Percentiles rank a stretch among this genome's conserved stretches.
Evolutionary conservation across 2,888 invertebrate genomes (phyloP).

Genomic region (Prosapia bicincta): DNA sequence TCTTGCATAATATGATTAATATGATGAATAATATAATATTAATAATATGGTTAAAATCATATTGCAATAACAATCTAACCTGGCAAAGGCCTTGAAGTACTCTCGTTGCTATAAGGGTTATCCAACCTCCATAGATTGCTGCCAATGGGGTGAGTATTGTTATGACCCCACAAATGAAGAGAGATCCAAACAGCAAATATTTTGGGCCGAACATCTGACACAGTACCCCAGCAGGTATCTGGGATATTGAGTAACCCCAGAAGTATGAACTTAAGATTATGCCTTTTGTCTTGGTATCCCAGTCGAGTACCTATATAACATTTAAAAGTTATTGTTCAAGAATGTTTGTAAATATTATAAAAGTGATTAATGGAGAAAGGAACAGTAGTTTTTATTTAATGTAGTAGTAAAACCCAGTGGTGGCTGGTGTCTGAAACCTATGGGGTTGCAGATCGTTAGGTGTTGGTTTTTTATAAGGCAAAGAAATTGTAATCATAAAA

Average conservation of each 20-base stretch:
- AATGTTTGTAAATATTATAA: too few relatives aligned
- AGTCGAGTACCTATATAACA: slow-evolving; percentile 49
- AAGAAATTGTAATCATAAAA: too few relatives aligned
- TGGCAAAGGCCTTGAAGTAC: neutral
- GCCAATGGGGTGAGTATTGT: neutral
- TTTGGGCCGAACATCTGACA: slow-evolving; percentile 74
- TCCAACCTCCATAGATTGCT: neutral
- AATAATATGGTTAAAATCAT: too few relatives aligned
- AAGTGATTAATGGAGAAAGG: too few relatives aligned
- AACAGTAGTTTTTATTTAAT: too few relatives aligned
- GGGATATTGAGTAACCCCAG: slow-evolving; percentile 56
- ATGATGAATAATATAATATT: too few relatives aligned
- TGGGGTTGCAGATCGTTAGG: too few relatives aligned
- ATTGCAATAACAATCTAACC: neutral
- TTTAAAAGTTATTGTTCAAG: too few relatives aligned
- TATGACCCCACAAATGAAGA: neutral
- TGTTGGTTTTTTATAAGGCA: too few relatives aligned
- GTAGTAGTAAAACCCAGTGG: too few relatives aligned
- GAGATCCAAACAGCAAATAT: slow-evolving; percentile 52
- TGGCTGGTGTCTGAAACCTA: too few relatives aligned
- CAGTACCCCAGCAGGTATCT: slow-evolving; percentile 65
- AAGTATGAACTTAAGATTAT: slow-evolving; percentile 54
- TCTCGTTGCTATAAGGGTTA: neutral
- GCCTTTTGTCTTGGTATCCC: slow-evolving; percentile 47
- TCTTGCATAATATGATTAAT: too few relatives aligned